Evolutionary conservation across 2,888 invertebrate genomes (phyloP).

Genomic region (Tenthredo amoena): DNA sequence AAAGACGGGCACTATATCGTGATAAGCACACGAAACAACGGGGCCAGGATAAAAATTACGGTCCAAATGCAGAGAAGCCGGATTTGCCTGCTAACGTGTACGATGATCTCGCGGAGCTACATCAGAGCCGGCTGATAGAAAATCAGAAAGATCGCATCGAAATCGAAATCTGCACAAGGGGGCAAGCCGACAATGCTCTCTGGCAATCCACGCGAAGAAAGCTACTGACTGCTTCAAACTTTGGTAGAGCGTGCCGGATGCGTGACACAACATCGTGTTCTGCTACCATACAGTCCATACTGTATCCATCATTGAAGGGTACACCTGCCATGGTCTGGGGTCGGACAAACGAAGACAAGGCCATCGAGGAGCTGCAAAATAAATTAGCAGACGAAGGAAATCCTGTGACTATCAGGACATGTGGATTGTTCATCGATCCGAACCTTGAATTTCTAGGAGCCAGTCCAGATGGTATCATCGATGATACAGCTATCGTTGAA

Average conservation of each 20-base stretch:
- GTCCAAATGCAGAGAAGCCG: constrained; percentile 56
- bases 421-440: constrained; percentile 65
- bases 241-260: constrained; percentile 54
- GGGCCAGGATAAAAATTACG: constrained; percentile 57
- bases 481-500: constrained; percentile 60
- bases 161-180: constrained; percentile 56
- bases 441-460: constrained; percentile 59
- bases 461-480: constrained; percentile 62
- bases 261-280: constrained; percentile 53
- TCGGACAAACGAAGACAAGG: not conserved
- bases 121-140: constrained; percentile 54
- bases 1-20: not conserved
- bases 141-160: constrained; percentile 51
- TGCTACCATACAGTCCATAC: constrained; percentile 53
- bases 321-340: not conserved
- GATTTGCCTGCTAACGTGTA: constrained; percentile 54
- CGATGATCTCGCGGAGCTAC: constrained; percentile 36
- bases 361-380: not conserved
- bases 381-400: not conserved
- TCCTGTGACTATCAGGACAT: constrained; percentile 49
- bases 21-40: not conserved
- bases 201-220: constrained; percentile 56
- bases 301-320: constrained; percentile 35
- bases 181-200: constrained; percentile 50
- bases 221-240: constrained; percentile 60